Base-by-base conservation (phyloP, 2,888 invertebrate species). In the Volucella inflata region DNA sequence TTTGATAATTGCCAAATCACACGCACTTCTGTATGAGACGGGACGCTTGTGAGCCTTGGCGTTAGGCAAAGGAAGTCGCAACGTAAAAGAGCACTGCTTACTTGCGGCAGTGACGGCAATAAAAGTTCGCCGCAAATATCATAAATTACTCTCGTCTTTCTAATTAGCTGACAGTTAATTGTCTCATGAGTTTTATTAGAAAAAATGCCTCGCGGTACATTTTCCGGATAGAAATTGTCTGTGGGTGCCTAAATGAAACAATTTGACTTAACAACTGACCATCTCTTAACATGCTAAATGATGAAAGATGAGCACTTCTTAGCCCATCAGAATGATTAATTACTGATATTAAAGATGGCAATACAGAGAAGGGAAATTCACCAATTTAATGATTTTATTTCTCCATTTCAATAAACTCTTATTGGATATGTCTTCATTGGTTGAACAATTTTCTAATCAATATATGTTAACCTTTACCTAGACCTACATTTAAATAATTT, bases 81-180 rank as follows among this genome's bases (percentile, higher is more conserved):
- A 30, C 30, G 72, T 38, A 50, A 17, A 42, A 40, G 38, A 9
- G 12, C 8, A 16, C 6, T n/a, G 40, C 17, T 12, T 46, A 50
- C 21, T 51, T 46, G 64, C 40, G 40, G 46, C 42, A 30, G 30
- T 30, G 14, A 14, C 17, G 38, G 53, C 64, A 74, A 74, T 64
- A 74, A 64, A 55, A 64, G 64, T 57, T 21, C 38, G 53, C 53
- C 17, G n/a, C 62, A 64, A 64, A 64, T 64, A 64, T 64, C 55
- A 64, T 64, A 64, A 74, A 74, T 74, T 48, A 74, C 62, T 30
- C 36, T 64, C 44, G 62, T 55, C 48, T 74, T 55, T 55, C 74
- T 74, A 74, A 74, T 74, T 74, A 74, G 64, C 48, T 21, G 55
- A 74, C 74, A 74, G 55, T 74, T 74, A 74, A 64, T 55, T 74